Conservation (phyloP, 2,113 vertebrate genomes). For the Fulica atra region DNA sequence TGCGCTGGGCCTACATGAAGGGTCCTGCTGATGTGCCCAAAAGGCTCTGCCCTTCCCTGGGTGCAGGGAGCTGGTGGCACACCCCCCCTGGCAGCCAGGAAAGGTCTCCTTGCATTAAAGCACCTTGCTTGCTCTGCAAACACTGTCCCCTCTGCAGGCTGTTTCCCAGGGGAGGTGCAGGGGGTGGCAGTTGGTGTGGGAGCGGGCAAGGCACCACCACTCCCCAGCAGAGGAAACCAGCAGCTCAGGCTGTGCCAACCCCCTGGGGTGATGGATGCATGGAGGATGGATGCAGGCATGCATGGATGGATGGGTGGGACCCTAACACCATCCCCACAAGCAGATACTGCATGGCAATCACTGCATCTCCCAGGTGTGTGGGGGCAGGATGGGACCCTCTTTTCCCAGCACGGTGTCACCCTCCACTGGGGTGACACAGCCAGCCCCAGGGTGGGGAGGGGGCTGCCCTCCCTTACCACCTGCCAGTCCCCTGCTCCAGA, state of each 20-base stretch:
- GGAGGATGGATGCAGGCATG: fast-evolving
- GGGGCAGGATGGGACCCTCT: not conserved
- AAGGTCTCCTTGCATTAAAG: not conserved
- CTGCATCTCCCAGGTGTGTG: not conserved
- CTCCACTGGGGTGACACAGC: not conserved
- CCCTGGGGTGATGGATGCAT: fast-evolving
- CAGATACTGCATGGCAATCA: not conserved
- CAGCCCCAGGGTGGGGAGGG: fast-evolving
- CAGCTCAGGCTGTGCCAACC: not conserved
- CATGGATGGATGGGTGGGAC: not conserved
- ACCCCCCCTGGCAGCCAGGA: not conserved
- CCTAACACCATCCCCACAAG: fast-evolving
- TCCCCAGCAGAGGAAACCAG: not conserved
- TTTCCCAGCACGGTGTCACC: not conserved
- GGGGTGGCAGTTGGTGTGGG: not conserved
- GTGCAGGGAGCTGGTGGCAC: not conserved
- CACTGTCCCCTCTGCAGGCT: not conserved
- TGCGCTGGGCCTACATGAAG: fast-evolving
- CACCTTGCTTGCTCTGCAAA: not conserved
- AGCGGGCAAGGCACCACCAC: not conserved
- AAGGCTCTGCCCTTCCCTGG: not conserved
- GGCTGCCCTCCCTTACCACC: not conserved
- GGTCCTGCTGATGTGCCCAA: not conserved
- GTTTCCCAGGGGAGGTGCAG: fast-evolving
- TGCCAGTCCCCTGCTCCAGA: not conserved